These are phyloP conservation scores for Aethes cnicana DNA, from an alignment of 2,888 invertebrate genomes.

Conservation along the genomic window DNA sequence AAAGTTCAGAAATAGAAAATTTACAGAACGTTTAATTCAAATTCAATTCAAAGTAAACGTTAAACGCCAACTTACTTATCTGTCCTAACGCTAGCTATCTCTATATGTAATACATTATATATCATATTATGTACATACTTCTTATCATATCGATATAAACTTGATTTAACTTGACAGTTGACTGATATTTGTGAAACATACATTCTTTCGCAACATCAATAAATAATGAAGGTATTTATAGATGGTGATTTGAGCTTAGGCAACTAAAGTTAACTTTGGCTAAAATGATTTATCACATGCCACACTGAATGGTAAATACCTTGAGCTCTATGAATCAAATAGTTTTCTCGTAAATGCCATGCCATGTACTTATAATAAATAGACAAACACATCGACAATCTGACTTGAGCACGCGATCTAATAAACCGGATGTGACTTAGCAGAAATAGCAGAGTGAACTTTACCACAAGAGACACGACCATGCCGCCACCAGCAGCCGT, in stretches of 20 bases:
- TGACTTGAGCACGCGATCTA: no score
- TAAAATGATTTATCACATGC: constrained; percentile 60
- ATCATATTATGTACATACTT: constrained; percentile 16
- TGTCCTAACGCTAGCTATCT: constrained; percentile 28
- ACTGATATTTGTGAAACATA: constrained; percentile 5
- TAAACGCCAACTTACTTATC: constrained; percentile 43
- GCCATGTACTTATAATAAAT: no score
- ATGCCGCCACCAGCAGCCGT: constrained; percentile 8
- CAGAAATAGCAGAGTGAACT: no score
- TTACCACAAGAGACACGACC: background rate
- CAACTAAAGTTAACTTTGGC: constrained; percentile 66
- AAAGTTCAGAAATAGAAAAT: constrained; percentile 42
- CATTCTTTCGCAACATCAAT: no score
- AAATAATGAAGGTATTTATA: no score
- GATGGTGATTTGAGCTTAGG: constrained; percentile 9
- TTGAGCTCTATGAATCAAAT: background rate
- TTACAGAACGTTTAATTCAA: constrained; percentile 37
- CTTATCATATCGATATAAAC: constrained; percentile 16
- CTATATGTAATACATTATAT: constrained; percentile 28
- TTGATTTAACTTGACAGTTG: constrained; percentile 17
- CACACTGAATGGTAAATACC: constrained; percentile 42
- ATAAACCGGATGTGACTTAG: no score
- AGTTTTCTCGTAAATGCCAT: background rate
- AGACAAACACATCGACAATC: no score
- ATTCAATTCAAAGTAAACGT: no score